phyloP scores from a whole-genome alignment of 2,797 vertebrate species.

The Yasuhikotakia modesta region DNA sequence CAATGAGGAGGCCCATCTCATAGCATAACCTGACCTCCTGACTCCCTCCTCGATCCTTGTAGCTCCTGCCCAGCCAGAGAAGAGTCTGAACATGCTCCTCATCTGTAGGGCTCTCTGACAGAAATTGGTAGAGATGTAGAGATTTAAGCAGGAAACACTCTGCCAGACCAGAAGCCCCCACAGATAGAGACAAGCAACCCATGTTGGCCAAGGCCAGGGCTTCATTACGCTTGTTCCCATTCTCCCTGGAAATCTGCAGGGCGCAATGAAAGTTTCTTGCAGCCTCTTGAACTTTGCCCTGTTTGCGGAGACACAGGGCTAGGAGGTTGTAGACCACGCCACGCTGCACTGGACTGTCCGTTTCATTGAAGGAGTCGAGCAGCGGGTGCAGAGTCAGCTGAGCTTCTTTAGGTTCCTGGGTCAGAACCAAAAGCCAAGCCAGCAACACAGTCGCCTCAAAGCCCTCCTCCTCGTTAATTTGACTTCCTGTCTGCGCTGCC shows the following conservation, averaged over 20 bases:
- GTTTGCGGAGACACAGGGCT: constrained; percentile 82
- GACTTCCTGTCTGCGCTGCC: constrained; percentile 78
- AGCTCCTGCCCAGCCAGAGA: constrained; percentile 88
- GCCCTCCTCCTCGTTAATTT: constrained; percentile 84
- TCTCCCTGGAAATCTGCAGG: constrained; percentile 84
- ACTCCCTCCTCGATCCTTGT: constrained; percentile 76
- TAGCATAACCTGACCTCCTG: constrained; percentile 82
- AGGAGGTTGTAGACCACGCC: constrained; percentile 93
- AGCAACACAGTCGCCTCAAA: constrained; percentile 89
- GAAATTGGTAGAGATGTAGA: constrained; percentile 78
- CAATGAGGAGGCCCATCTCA: constrained; percentile 87
- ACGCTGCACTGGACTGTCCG: constrained; percentile 80
- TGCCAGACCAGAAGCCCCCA: constrained; percentile 73
- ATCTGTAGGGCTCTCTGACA: constrained; percentile 82
- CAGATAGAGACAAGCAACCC: constrained; percentile 84
- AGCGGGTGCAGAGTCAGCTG: constrained; percentile 78
- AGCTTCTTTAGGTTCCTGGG: constrained; percentile 73
- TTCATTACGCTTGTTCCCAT: constrained; percentile 86
- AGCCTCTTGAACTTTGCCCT: constrained; percentile 77
- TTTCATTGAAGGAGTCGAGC: constrained; percentile 77
- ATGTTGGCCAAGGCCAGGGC: constrained; percentile 90
- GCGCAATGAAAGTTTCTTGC: constrained; percentile 82
- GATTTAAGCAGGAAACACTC: constrained; percentile 84
- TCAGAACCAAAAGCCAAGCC: constrained; percentile 86
- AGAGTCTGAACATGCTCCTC: constrained; percentile 85